These are phyloP conservation scores for Leptopilina clavipes DNA, from an alignment of 1,140 invertebrate species.

Conservation along the genomic window DNA sequence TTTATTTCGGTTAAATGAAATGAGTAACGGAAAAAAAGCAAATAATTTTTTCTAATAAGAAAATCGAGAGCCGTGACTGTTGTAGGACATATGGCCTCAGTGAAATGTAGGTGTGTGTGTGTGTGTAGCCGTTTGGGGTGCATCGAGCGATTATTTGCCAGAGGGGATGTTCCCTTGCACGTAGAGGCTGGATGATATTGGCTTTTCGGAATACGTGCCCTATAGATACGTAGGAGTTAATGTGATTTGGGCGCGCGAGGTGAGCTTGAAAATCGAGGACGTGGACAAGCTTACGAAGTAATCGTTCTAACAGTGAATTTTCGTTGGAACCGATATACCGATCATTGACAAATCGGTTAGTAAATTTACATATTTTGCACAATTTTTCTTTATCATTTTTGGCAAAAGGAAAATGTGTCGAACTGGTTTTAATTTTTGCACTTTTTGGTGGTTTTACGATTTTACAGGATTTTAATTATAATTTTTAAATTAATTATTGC, in stretches of 20 bases:
- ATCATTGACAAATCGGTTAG: not conserved
- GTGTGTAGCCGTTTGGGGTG: constrained; percentile 41
- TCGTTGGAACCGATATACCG: constrained; percentile 1
- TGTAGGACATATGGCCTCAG: not conserved
- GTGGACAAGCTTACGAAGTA: constrained; percentile 32
- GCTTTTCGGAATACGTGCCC: constrained; percentile 61
- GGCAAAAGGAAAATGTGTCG: too few species aligned
- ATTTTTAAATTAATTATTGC: too few species aligned
- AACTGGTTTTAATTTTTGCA: too few species aligned
- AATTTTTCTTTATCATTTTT: not conserved
- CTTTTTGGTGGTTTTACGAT: too few species aligned
- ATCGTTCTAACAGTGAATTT: constrained; percentile 6
- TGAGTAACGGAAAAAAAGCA: not conserved
- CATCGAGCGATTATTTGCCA: constrained; percentile 61
- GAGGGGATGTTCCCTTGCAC: constrained; percentile 42
- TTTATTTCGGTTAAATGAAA: not conserved
- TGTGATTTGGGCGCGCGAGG: constrained; percentile 57
- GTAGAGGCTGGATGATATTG: constrained; percentile 57
- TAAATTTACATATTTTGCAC: too few species aligned
- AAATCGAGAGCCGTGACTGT: not conserved
- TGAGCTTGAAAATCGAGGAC: constrained; percentile 43
- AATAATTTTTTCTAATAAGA: not conserved
- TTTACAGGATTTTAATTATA: too few species aligned
- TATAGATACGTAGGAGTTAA: constrained; percentile 55
- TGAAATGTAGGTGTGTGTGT: not conserved